Conservation (phyloP, 2,113 vertebrate genomes). For the Hemichromis elongatus region DNA sequence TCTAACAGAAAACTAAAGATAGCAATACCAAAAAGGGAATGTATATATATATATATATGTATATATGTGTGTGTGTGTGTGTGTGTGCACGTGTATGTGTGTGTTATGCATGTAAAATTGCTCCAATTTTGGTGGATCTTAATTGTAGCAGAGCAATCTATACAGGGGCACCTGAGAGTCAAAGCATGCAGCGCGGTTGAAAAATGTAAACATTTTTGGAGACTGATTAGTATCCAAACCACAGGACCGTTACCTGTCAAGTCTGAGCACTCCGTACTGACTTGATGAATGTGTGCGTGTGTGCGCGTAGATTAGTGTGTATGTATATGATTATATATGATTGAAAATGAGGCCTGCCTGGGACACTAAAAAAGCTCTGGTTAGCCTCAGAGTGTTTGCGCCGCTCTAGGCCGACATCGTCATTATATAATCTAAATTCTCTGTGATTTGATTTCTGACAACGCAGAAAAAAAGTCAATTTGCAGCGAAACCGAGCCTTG, state of each 20-base stretch:
- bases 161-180: slow-evolving; percentile 55
- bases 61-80: neutral
- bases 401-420: slow-evolving; percentile 57
- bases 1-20: neutral
- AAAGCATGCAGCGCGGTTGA: slow-evolving; percentile 39
- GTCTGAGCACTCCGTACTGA: slow-evolving; percentile 35
- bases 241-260: slow-evolving; percentile 71
- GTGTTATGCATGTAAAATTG: slow-evolving; percentile 19
- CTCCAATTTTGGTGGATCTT: slow-evolving; percentile 39
- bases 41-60: neutral
- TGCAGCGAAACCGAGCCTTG: slow-evolving; percentile 36
- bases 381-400: slow-evolving; percentile 66
- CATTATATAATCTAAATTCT: slow-evolving; percentile 53
- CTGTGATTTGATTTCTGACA: slow-evolving; percentile 63
- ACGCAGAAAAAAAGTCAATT: slow-evolving; percentile 14
- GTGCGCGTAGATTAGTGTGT: slow-evolving; percentile 38
- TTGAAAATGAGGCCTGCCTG: slow-evolving; percentile 58
- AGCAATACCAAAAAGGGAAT: neutral
- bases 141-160: slow-evolving; percentile 49
- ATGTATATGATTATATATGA: slow-evolving; percentile 65
- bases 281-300: slow-evolving; percentile 52
- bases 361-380: slow-evolving; percentile 66
- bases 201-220: slow-evolving; percentile 73
- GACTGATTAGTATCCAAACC: slow-evolving; percentile 72
- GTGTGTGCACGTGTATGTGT: neutral